Percentiles rank a stretch among this genome's conserved stretches.
Evolutionary conservation across 1,140 invertebrate genomes (phyloP).

Genomic region (Drosophila persimilis): DNA sequence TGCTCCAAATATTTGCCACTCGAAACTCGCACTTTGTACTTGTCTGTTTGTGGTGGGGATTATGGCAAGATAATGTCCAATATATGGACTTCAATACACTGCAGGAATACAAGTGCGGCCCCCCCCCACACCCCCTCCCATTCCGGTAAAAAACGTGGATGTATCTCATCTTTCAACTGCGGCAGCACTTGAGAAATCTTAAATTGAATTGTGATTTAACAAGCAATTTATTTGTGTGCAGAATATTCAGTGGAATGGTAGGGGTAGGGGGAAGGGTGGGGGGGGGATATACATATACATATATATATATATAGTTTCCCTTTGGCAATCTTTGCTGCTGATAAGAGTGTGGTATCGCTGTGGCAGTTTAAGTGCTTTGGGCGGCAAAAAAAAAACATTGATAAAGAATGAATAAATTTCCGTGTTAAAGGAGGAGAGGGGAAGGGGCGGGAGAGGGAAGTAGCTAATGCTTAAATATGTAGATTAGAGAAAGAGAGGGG

Average conservation of each 20-base stretch:
- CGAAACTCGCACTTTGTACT: too few species aligned
- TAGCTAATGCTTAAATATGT: constrained; percentile 22
- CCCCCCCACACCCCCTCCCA: neutral
- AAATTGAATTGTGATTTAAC: constrained; percentile 53
- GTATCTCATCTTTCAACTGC: constrained; percentile 9
- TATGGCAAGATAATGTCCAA: constrained; percentile 24
- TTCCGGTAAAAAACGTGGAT: constrained; percentile 3
- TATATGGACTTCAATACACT: constrained; percentile 58
- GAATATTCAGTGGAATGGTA: too few species aligned
- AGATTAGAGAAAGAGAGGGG: neutral
- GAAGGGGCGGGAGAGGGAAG: neutral
- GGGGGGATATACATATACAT: neutral
- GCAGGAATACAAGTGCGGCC: neutral
- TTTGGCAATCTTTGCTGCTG: constrained; percentile 8
- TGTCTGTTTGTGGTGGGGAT: constrained; percentile 19
- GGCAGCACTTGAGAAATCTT: neutral
- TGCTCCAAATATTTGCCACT: constrained; percentile 56
- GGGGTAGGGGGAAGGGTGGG: too few species aligned
- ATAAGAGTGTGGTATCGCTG: constrained; percentile 34
- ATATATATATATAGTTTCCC: constrained; percentile 2
- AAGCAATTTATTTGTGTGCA: constrained; percentile 34
- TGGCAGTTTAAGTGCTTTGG: too few species aligned
- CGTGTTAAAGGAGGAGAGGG: too few species aligned
- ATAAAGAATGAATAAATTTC: constrained; percentile 20
- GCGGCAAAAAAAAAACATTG: constrained; percentile 9